Base-by-base conservation (phyloP, 1,140 invertebrate genomes). In the Philopotamus ludificatus region DNA sequence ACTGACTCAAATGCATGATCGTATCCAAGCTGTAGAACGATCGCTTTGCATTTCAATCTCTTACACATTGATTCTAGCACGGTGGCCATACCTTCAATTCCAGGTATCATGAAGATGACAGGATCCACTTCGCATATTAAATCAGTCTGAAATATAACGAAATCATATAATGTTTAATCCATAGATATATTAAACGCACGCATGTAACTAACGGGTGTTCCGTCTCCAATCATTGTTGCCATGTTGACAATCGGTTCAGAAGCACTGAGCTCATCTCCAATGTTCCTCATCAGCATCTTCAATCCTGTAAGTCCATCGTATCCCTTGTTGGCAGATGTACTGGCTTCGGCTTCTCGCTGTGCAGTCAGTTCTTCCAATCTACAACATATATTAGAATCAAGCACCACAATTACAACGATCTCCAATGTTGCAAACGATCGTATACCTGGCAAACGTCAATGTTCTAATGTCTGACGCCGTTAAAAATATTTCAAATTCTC, bases 401-500 rank as follows among this genome's bases (percentile, higher is more conserved):
- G 9, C 18, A 54, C 25, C 20, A 25, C 18, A 54, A 7, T 23
- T 54, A 54, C 4, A 54, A 26, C 51, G 9, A 9, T 8, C 25
- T n/a, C n/a, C 9, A 54, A 15, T 18, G n/a, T n/a, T n/a, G n/a
- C n/a, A 21, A 54, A 57, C 10, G 16, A 59, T 20, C 10, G 45
- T n/a, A 41, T 72, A 81, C 79, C 73, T 78, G 47, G 82, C 79
- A 66, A 85, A 84, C 15, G 82, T 84, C 0, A 85, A 71, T 0
- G 78, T 81, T 59, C 92, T 82, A 54, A 95, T 89, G 71, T 94
- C 91, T 73, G 90, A 87, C 53, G 90, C 88, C 0, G 89, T 85
- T 3, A 94, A 76, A 71, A 87, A 83, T 34, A 93, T 76, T 74
- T 93, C 90, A 76, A 88, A 92, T 73, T 92, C 89, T 73, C 90